Evolutionary conservation across 2,888 invertebrate species (phyloP), one percentile per base, ranked within the genome.

Genomic region (Neoascia interrupta): DNA sequence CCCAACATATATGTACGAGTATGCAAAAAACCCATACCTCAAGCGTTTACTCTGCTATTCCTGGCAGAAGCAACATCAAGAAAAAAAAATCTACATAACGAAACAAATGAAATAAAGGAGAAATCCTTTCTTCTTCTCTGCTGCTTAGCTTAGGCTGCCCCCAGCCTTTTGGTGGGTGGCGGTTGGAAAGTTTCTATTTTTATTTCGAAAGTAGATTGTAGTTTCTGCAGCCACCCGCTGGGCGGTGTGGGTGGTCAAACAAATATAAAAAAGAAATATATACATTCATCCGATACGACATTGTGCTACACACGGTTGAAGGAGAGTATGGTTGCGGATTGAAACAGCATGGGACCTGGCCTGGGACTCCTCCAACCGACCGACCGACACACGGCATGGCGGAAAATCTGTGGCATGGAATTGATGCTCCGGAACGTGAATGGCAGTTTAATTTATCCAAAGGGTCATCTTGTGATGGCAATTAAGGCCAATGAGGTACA

Each of bases 401-500:
- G 51, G 31, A 53, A 64, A 73, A 68, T 73, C 60, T 60, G 66
- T 79, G 68, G 60, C 56, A 68, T 60, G 68, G 56, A 73, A 43
- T 54, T 69, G 75, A 75, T 70, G 63, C 66, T 72, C 34, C 15
- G 73, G 73, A 73, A 68, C 79, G 51, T 79, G 68, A 79, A 79
- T 79, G 73, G 73, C 73, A 79, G 79, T 79, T 79, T 73, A 73
- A 79, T 79, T 76, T 73, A 79, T 79, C 79, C 73, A 61, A 73
- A 54, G 73, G 79, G 79, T 79, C 79, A 79, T 79, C 79, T 73
- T 68, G 73, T 61, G 68, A 73, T 61, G 51, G 66, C 66, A 79
- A 79, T 79, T 79, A 79, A 79, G 73, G 79, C 66, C 66, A 72
- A 28, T 61, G 73, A 45, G 73, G 73, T 49, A 61, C 58, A 60